A percentile compares a stretch with the other conserved stretches of the same genome.
These are phyloP conservation scores for Drosophila falleni DNA, from an alignment of 2,888 invertebrate species.

Conservation along the genomic window DNA sequence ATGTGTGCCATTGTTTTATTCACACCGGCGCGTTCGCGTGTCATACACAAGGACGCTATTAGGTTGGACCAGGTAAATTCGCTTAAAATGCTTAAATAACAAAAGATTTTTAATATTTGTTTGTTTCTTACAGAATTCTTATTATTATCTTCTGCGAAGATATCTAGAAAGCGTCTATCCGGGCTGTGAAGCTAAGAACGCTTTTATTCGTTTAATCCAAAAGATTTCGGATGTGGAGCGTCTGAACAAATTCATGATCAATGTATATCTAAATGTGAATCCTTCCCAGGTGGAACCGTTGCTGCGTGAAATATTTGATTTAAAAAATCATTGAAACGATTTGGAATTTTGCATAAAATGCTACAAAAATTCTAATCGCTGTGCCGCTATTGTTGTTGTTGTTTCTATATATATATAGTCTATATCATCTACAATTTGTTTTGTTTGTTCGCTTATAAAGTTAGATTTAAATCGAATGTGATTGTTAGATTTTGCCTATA, in stretches of 20 bases:
- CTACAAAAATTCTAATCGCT: conserved; percentile 38
- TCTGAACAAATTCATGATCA: conserved; percentile 95
- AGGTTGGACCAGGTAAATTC: conserved; percentile 91
- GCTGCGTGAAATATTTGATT: conserved; percentile 97
- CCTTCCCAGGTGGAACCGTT: conserved; percentile 96
- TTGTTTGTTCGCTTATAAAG: conserved; percentile 72
- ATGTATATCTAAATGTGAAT: conserved; percentile 96
- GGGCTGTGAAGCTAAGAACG: conserved; percentile 94
- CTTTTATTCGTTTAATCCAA: conserved; percentile 94
- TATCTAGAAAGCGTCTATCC: conserved; percentile 93
- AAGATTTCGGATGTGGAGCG: conserved; percentile 96
- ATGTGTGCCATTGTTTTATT: conserved; percentile 96
- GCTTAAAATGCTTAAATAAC: not conserved
- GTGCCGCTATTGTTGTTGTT: conserved; percentile 69
- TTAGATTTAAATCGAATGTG: conserved; percentile 76
- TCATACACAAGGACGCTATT: conserved; percentile 94
- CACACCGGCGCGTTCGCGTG: conserved; percentile 92
- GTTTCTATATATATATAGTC: conserved; percentile 43
- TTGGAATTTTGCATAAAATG: conserved; percentile 53
- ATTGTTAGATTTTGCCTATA: conserved; percentile 76
- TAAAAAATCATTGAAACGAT: conserved; percentile 88
- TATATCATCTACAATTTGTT: conserved; percentile 62
- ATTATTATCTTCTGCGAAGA: conserved; percentile 94
- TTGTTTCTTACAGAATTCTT: conserved; percentile 89
- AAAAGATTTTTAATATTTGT: not conserved